phyloP scores from a whole-genome alignment of 2,888 invertebrate species.

The Cenopis cana region DNA sequence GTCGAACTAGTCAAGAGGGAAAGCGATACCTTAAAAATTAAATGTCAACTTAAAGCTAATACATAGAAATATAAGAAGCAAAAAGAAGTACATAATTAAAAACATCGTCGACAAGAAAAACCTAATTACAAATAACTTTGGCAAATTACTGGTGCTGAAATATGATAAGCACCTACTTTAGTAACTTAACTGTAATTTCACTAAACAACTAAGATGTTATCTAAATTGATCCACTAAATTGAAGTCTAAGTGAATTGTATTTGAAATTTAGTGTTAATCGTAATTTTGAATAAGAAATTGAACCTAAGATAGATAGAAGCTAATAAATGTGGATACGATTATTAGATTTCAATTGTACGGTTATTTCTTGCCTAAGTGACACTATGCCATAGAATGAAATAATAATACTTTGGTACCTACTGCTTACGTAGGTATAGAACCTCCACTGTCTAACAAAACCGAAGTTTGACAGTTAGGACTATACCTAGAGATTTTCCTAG shows the following conservation, averaged over 20 bases:
- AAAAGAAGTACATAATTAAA: not conserved
- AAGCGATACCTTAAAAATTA: not conserved
- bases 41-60: not conserved
- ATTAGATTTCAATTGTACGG: constrained; percentile 7
- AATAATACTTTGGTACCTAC: too few species aligned
- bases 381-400: not conserved
- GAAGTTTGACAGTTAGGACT: too few species aligned
- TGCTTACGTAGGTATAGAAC: too few species aligned
- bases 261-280: constrained; percentile 7
- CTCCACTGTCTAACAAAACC: too few species aligned
- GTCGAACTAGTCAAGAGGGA: not conserved
- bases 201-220: constrained; percentile 6
- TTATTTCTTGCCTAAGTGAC: constrained; percentile 7
- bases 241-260: constrained; percentile 4
- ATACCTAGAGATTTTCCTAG: too few species aligned
- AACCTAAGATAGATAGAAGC: constrained; percentile 38
- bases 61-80: not conserved
- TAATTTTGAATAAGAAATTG: constrained; percentile 7
- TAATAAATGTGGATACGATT: constrained; percentile 29
- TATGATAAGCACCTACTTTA: not conserved
- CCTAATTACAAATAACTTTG: not conserved
- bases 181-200: not conserved
- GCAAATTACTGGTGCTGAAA: not conserved
- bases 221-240: not conserved
- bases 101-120: not conserved